Percentiles rank a stretch among this genome's conserved stretches.
phyloP scores from a whole-genome alignment of 2,113 vertebrate species.

The Paracanthobrama guichenoti region DNA sequence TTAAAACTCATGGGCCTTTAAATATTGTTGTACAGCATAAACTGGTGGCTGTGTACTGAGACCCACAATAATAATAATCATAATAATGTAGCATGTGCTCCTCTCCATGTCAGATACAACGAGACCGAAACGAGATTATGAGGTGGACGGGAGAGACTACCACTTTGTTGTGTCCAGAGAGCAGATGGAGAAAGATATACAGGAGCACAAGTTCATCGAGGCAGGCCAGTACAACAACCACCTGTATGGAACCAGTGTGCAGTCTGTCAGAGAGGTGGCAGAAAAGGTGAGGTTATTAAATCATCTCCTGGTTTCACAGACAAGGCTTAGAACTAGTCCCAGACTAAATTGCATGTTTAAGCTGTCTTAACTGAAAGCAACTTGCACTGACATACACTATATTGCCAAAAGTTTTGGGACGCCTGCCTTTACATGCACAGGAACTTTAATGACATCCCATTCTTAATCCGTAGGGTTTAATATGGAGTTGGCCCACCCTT shows the following conservation, averaged over 20 bases:
- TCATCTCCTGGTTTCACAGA: too few species aligned
- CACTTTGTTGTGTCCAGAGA: slow-evolving; percentile 95
- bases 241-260: slow-evolving; percentile 97
- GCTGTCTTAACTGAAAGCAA: too few species aligned
- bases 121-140: slow-evolving; percentile 95
- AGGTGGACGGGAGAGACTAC: slow-evolving; percentile 94
- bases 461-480: too few species aligned
- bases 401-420: too few species aligned
- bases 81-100: neutral
- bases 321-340: too few species aligned
- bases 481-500: too few species aligned
- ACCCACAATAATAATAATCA: too few species aligned
- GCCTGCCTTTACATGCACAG: too few species aligned
- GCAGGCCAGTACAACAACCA: slow-evolving; percentile 99
- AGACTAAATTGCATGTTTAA: too few species aligned
- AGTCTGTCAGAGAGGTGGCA: slow-evolving; percentile 93
- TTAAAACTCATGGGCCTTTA: neutral
- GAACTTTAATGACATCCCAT: too few species aligned
- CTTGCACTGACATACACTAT: too few species aligned
- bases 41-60: too few species aligned
- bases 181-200: slow-evolving; percentile 98
- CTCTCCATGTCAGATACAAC: slow-evolving; percentile 83
- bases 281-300: slow-evolving; percentile 82
- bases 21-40: neutral
- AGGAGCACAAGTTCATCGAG: slow-evolving; percentile 98